Percentiles rank a stretch among this genome's conserved stretches.
Evolutionary conservation across 2,888 invertebrate genomes (phyloP).

Genomic region (Diogma glabrata): DNA sequence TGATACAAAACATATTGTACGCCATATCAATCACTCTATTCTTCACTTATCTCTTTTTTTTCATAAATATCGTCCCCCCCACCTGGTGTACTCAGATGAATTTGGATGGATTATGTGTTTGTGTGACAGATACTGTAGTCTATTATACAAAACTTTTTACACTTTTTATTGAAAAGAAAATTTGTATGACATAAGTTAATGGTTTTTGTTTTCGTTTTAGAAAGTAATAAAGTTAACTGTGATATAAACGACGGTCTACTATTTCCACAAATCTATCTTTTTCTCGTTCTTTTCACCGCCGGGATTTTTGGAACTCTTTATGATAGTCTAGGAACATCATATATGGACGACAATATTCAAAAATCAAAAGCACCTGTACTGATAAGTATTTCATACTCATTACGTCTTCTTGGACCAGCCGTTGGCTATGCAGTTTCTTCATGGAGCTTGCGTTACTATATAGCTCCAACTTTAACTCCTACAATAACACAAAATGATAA

Average conservation of each 20-base stretch:
- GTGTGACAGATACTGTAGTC: no score
- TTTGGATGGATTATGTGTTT: no score
- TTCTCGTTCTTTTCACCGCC: background rate
- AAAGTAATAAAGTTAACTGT: background rate
- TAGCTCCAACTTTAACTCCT: slow-evolving; percentile 44
- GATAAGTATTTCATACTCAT: slow-evolving; percentile 36
- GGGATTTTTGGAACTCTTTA: slow-evolving; percentile 3
- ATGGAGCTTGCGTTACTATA: slow-evolving; percentile 44
- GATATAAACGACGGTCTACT: background rate
- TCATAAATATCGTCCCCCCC: no score
- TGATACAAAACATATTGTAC: no score
- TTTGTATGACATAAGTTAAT: background rate
- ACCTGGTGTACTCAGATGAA: no score
- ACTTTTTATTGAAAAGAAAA: background rate
- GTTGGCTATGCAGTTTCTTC: slow-evolving; percentile 47
- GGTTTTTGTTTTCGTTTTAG: background rate
- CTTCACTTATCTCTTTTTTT: no score
- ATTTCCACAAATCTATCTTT: slow-evolving; percentile 3
- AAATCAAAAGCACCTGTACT: slow-evolving; percentile 44
- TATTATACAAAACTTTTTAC: no score
- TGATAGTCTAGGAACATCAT: slow-evolving; percentile 38
- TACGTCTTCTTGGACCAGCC: slow-evolving; percentile 48
- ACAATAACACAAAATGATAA: slow-evolving; percentile 48
- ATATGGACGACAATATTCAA: slow-evolving; percentile 54
- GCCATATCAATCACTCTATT: no score